These are phyloP conservation scores for Macrotrachela quadricornifera DNA, from an alignment of 1,140 invertebrate species.

Conservation along the genomic window DNA sequence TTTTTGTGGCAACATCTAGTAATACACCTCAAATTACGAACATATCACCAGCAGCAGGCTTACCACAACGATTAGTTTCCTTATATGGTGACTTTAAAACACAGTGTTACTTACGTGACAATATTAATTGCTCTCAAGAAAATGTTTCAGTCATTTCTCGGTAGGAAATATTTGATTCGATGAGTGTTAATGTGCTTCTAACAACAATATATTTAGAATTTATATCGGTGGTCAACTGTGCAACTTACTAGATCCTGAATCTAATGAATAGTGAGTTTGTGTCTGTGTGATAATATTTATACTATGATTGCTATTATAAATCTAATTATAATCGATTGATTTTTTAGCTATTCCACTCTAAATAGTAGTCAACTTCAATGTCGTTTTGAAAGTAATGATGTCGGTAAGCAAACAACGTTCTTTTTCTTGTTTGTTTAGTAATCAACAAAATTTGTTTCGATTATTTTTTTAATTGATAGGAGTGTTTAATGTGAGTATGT, in stretches of 20 bases:
- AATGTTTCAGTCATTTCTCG: neutral
- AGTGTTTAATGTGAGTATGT: no score
- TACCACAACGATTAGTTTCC: slow-evolving; percentile 10
- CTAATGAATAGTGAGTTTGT: neutral
- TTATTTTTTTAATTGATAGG: no score
- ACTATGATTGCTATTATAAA: neutral
- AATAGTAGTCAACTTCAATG: neutral
- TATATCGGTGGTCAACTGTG: slow-evolving; percentile 1
- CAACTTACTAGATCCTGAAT: neutral
- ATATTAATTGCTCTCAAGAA: neutral
- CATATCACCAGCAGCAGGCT: slow-evolving; percentile 10
- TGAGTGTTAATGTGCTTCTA: neutral
- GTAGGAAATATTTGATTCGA: neutral
- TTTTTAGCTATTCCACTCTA: neutral
- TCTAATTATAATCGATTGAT: neutral
- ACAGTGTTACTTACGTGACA: neutral
- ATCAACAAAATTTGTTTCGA: no score
- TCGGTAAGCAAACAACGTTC: neutral
- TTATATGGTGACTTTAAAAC: slow-evolving; percentile 11
- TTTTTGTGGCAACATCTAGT: neutral
- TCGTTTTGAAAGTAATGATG: slow-evolving; percentile 1
- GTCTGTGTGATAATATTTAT: neutral
- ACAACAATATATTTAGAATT: neutral
- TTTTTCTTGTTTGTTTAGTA: no score
- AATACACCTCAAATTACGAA: slow-evolving; percentile 12